Conservation (phyloP, 1,140 invertebrate species). For the Camponotus floridanus region DNA sequence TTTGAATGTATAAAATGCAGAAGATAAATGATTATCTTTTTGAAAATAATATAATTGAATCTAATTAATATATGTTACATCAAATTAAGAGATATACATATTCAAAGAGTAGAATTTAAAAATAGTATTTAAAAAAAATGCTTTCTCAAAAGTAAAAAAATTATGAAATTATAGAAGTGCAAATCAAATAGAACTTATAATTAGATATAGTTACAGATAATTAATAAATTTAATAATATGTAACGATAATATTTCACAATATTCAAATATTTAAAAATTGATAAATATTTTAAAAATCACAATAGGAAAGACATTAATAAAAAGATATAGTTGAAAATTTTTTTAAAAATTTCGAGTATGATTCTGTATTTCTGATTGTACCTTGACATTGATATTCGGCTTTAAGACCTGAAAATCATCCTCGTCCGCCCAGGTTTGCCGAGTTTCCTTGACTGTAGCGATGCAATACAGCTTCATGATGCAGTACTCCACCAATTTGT, state of each 20-base stretch:
- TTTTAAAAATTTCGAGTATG: neutral
- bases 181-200: too few relatives aligned
- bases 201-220: too few relatives aligned
- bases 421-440: constrained; percentile 91
- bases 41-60: neutral
- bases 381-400: constrained; percentile 89
- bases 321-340: neutral
- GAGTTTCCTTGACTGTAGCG: constrained; percentile 90
- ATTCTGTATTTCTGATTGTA: constrained; percentile 71
- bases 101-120: neutral
- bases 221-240: too few relatives aligned
- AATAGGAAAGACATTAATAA: neutral
- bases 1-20: neutral
- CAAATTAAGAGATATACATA: neutral
- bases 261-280: too few relatives aligned
- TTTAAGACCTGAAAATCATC: constrained; percentile 92
- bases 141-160: neutral
- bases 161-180: neutral
- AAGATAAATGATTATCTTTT: neutral
- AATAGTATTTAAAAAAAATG: neutral
- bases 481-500: constrained; percentile 91
- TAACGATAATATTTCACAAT: too few relatives aligned
- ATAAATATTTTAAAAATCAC: neutral
- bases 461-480: constrained; percentile 91
- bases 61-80: neutral